Evolutionary conservation across 2,113 vertebrate species (phyloP), one percentile per base, ranked within the genome.

Genomic region (Vimba vimba): DNA sequence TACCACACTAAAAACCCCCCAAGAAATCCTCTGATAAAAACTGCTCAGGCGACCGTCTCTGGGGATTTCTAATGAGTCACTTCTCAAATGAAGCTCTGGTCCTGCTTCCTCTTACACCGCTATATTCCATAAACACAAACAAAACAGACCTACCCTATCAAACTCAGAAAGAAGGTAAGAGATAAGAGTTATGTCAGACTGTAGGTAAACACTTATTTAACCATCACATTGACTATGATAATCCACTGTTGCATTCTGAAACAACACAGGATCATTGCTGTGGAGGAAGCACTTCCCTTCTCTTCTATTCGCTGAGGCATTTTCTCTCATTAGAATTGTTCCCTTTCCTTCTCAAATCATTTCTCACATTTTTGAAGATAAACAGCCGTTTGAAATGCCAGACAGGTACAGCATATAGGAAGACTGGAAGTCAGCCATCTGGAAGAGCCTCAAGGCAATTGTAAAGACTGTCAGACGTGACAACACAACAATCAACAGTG

Each of bases 251-350:
- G 82, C 84, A 89, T 87, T 74, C 57, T 88, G 89, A 89, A 93
- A 94, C 92, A 94, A 94, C 92, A 87, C 88, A 85, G 62, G 79
- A 93, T 93, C 90, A 88, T 92, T 91, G 89, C 92, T 7, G 1
- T 10, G 59, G 7, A 6, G 17, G 19, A 43, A 50, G n/a, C 39
- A 86, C 57, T 78, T 78, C 85, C 74, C 57, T 71, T 39, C 68
- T 71, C 45, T 71, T 80, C 75, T 36, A 79, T 60, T 6, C 75
- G 59, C 82, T 80, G 59, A 57, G 33, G 30, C 21, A 4, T 57
- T 39, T 77, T 33, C 75, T 62, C 36, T n/a, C 25, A 21, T 83
- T 79, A 19, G 36, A 71, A 12, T 85, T 68, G 36, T 39, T 60
- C 23, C 36, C 30, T 57, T 33, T 27, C 39, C 9, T 30, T 84